Evolutionary conservation across 2,797 vertebrate species (phyloP), one percentile per base, ranked within the genome.

Genomic region (Bovichtus variegatus): DNA sequence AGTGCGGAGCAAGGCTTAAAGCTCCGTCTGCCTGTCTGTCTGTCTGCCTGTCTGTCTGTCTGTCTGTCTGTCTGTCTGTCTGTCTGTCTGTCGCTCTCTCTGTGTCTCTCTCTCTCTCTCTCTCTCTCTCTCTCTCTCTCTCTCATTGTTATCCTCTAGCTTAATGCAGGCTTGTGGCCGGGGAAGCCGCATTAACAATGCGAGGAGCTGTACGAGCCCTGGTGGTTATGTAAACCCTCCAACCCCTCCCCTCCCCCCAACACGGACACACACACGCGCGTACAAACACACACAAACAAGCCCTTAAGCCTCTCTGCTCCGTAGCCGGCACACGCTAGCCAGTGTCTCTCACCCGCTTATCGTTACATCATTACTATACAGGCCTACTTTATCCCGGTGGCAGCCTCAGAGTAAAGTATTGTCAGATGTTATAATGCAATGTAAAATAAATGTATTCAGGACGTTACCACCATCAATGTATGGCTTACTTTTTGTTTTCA

Each of bases 241-340:
- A n/a, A n/a, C 43, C 70, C n/a, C 76, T 27, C 53, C n/a, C n/a
- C n/a, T n/a, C 25, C 25, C 7, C 71, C 61, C 25, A 47, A 71
- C 49, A 66, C 65, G 44, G 68, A 63, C 44, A 67, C 71, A 69
- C 66, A 82, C 84, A 85, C 54, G 40, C 60, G 70, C 75, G 78
- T 60, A 53, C 74, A 59, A 66, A 81, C 78, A 66, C 74, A 76
- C 84, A 90, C 72, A 81, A 57, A 87, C 89, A 90, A 92, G 88
- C 91, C 92, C 88, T 91, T 94, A 94, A 95, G 93, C 93, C 86
- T 91, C 76, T 89, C 87, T 90, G 88, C 85, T 86, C 76, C 73
- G 54, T 78, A 74, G 87, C 76, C 29, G 64, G 70, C 87, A 84
- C 89, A 89, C 71, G 80, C 88, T 69, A 89, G 75, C 87, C 70